phyloP scores from a whole-genome alignment of 1,140 invertebrate species.

The Tetranychus cinnabarinus region DNA sequence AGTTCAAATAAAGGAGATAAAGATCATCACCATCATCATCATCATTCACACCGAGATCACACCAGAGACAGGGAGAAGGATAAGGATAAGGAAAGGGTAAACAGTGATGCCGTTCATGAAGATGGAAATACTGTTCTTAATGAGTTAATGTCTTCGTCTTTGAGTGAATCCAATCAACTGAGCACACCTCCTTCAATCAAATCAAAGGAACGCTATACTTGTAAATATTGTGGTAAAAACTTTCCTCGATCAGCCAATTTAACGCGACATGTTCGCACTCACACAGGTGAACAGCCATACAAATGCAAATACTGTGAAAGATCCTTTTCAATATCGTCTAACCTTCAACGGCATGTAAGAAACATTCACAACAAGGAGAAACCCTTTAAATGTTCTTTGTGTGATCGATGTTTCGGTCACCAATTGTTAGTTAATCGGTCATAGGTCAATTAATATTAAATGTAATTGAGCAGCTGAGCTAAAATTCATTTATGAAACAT shows the following conservation, averaged over 20 bases:
- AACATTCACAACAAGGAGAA: conserved; percentile 85
- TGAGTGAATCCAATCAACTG: not conserved
- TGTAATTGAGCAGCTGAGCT: too few species aligned
- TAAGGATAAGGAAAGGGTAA: too few species aligned
- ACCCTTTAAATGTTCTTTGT: conserved; percentile 33
- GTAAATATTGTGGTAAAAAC: conserved; percentile 89
- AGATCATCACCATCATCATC: too few species aligned
- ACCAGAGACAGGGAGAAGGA: too few species aligned
- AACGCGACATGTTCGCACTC: conserved; percentile 16
- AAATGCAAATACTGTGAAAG: conserved; percentile 15
- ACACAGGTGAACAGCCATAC: conserved; percentile 19
- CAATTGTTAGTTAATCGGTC: too few species aligned
- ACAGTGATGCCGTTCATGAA: not conserved
- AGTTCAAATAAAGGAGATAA: too few species aligned
- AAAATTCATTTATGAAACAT: too few species aligned
- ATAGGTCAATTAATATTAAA: too few species aligned
- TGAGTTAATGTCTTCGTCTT: too few species aligned
- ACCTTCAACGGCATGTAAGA: conserved; percentile 87
- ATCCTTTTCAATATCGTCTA: conserved; percentile 93
- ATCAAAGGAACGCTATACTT: conserved; percentile 76
- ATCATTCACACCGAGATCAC: too few species aligned
- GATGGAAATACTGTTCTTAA: not conserved
- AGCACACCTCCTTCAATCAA: conserved; percentile 30
- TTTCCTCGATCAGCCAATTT: conserved; percentile 56
- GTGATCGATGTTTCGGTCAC: conserved; percentile 87